These are phyloP conservation scores for Phalangium opilio DNA, from an alignment of 2,888 invertebrate species.

Conservation along the genomic window DNA sequence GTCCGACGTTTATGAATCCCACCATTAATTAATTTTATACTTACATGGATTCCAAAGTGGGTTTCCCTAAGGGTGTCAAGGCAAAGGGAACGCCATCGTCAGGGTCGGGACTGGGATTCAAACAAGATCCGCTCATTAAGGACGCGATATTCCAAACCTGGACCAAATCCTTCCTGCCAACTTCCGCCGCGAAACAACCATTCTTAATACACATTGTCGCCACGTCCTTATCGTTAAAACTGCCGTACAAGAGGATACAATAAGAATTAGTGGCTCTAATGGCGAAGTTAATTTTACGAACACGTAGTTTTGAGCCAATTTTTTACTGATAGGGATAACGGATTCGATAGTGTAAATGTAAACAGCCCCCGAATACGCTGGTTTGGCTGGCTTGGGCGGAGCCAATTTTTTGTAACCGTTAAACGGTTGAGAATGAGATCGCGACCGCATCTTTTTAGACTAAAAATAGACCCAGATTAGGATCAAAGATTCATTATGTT, in stretches of 20 bases:
- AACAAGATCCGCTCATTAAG: conserved; percentile 38
- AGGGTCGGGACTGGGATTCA: conserved; percentile 26
- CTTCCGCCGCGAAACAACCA: conserved; percentile 52
- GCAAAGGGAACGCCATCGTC: conserved; percentile 47
- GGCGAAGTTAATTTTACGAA: conserved; percentile 26
- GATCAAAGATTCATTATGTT: no score
- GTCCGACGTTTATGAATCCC: no score
- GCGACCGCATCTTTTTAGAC: no score
- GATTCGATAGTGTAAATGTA: conserved; percentile 49
- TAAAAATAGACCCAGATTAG: no score
- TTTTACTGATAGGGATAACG: conserved; percentile 60
- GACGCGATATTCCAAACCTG: conserved; percentile 69
- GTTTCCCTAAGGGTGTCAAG: conserved; percentile 70
- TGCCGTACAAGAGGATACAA: no score
- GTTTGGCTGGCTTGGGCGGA: no score
- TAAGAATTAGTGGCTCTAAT: no score
- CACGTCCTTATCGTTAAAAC: not conserved
- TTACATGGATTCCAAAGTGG: conserved; percentile 69
- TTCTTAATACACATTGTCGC: conserved; percentile 57
- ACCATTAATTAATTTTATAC: conserved; percentile 28
- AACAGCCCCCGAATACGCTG: conserved; percentile 37
- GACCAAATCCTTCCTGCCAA: conserved; percentile 61
- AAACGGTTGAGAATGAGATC: no score
- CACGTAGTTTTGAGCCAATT: conserved; percentile 69
- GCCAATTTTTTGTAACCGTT: no score